Evolutionary conservation across 1,140 invertebrate genomes (phyloP).

Genomic region (Leptopilina clavipes): DNA sequence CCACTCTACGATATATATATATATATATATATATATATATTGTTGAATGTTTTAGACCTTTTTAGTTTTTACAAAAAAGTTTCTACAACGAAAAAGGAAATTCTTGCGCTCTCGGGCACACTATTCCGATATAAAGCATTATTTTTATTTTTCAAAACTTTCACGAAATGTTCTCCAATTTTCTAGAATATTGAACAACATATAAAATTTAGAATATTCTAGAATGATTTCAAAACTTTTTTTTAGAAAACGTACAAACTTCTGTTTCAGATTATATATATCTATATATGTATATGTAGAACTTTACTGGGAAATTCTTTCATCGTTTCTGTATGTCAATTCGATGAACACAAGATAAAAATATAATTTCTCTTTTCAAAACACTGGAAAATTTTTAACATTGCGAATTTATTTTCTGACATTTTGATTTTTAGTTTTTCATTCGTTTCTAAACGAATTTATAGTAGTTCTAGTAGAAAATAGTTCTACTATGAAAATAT

Average conservation of each 20-base stretch:
- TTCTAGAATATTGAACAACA: slow-evolving; percentile 13
- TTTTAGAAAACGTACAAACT: neutral
- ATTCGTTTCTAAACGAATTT: no score
- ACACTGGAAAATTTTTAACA: no score
- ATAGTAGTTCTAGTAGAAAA: no score
- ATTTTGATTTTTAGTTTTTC: no score
- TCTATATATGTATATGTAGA: no score
- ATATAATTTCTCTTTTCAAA: no score
- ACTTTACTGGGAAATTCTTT: neutral
- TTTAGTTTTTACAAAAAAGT: neutral
- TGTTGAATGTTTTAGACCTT: slow-evolving; percentile 1
- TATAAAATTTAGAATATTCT: slow-evolving; percentile 12
- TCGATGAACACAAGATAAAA: no score
- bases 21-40: neutral
- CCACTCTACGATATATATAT: neutral
- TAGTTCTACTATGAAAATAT: no score
- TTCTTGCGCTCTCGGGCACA: neutral
- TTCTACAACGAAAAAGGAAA: neutral
- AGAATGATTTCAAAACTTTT: slow-evolving; percentile 12
- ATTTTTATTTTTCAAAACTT: slow-evolving; percentile 2
- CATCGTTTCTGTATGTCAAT: neutral
- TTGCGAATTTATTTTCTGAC: no score
- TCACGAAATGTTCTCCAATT: slow-evolving; percentile 3
- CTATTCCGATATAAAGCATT: slow-evolving; percentile 5
- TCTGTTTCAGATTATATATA: neutral